phyloP scores from a whole-genome alignment of 2,888 invertebrate species.

The Pyrrhosoma nymphula region DNA sequence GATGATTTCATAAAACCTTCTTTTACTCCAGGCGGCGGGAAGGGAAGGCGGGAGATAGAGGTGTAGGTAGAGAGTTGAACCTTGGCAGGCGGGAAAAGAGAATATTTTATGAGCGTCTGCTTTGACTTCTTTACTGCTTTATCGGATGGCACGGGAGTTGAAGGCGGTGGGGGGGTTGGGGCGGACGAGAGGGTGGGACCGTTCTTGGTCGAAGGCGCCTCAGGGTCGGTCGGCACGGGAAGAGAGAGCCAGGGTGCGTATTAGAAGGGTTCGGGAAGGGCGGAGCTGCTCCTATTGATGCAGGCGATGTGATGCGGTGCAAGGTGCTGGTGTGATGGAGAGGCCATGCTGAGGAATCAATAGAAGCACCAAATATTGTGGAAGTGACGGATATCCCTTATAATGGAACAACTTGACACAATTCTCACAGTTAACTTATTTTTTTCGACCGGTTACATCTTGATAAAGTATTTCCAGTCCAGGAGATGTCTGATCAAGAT shows the following conservation, averaged over 20 bases:
- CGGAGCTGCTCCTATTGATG: no score
- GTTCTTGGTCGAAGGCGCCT: background rate
- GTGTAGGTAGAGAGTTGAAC: background rate
- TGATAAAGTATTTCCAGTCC: no score
- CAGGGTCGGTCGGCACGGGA: background rate
- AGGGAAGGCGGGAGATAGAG: background rate
- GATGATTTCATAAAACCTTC: conserved; percentile 65
- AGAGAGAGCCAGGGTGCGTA: background rate
- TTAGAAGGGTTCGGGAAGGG: no score
- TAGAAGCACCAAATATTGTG: no score
- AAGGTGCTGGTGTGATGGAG: no score
- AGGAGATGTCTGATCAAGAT: no score
- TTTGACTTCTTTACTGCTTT: conserved; percentile 61
- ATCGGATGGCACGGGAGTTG: background rate
- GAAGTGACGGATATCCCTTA: no score
- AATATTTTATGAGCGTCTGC: conserved; percentile 61
- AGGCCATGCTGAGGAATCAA: no score
- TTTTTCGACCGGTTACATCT: no score
- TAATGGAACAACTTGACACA: no score
- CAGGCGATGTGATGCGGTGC: no score
- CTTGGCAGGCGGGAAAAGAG: conserved; percentile 33
- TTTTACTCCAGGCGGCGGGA: background rate
- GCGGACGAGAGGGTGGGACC: background rate
- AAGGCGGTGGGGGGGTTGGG: background rate
- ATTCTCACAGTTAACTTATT: no score